phyloP scores from a whole-genome alignment of 2,888 invertebrate species.

The Argyresthia goedartella region DNA sequence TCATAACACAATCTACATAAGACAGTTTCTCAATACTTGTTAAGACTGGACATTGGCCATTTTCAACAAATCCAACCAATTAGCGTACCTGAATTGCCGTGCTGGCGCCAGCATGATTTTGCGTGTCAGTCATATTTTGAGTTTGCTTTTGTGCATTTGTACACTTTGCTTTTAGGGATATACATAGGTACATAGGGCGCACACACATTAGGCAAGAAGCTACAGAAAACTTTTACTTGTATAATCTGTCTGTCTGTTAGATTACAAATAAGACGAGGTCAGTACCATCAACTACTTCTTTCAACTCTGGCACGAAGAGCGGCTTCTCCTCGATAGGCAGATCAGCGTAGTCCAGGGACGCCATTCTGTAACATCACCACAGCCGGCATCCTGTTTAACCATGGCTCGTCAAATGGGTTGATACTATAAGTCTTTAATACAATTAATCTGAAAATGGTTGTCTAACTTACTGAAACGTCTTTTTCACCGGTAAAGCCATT shows the following conservation, averaged over 20 bases:
- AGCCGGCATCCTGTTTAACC: background rate
- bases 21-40: background rate
- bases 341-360: conserved; percentile 40
- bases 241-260: no score
- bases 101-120: no score
- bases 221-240: no score
- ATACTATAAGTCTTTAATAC: background rate
- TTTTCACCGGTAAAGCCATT: background rate
- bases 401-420: no score
- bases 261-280: no score
- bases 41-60: background rate
- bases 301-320: conserved; percentile 71
- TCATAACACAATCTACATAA: background rate
- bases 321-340: conserved; percentile 67
- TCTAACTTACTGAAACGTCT: background rate
- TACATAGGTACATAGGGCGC: no score
- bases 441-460: background rate
- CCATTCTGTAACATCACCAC: conserved; percentile 32
- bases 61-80: background rate
- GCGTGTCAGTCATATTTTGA: no score
- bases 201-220: no score
- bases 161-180: no score
- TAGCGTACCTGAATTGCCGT: background rate
- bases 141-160: no score
- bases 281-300: conserved; percentile 76